phyloP scores from a whole-genome alignment of 2,113 vertebrate species.

The Echinops telfairi region DNA sequence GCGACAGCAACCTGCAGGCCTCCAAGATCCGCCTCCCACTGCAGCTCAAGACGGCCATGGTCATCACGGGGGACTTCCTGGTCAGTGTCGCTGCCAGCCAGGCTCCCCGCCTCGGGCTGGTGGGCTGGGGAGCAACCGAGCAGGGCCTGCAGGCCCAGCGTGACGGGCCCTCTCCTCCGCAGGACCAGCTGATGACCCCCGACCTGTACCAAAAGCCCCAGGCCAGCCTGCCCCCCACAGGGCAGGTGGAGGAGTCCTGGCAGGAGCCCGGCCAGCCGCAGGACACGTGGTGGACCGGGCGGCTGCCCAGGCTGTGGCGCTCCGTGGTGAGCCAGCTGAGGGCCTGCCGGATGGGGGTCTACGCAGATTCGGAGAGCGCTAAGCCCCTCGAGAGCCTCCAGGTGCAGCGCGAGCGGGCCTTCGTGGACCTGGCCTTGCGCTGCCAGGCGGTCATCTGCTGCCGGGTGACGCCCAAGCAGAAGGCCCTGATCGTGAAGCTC shows the following conservation, averaged over 20 bases:
- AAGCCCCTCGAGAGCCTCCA: conserved; percentile 74
- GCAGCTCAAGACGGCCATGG: conserved; percentile 86
- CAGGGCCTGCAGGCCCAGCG: background rate
- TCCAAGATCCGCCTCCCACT: background rate
- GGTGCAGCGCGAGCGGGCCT: conserved; percentile 84
- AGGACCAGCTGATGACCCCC: conserved; percentile 84
- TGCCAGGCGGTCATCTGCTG: conserved; percentile 96
- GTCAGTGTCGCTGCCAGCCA: conserved; percentile 84
- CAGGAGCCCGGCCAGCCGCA: fast-evolving
- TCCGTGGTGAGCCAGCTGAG: background rate
- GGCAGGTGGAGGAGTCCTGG: background rate
- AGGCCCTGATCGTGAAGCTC: conserved; percentile 91
- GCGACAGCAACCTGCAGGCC: conserved; percentile 72
- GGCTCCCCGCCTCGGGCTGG: background rate
- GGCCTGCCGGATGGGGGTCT: background rate
- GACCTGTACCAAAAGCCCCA: background rate
- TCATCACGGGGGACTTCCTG: conserved; percentile 93
- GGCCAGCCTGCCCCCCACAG: fast-evolving
- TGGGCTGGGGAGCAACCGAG: fast-evolving
- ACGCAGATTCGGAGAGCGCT: background rate
- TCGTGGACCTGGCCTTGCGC: conserved; percentile 90
- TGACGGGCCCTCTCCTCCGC: fast-evolving
- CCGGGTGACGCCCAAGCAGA: conserved; percentile 95
- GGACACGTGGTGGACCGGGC: background rate
- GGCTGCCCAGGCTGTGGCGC: background rate